Evolutionary conservation across 2,113 vertebrate genomes (phyloP), one percentile per base, ranked within the genome.

Genomic region (Cranoglanis bouderius): DNA sequence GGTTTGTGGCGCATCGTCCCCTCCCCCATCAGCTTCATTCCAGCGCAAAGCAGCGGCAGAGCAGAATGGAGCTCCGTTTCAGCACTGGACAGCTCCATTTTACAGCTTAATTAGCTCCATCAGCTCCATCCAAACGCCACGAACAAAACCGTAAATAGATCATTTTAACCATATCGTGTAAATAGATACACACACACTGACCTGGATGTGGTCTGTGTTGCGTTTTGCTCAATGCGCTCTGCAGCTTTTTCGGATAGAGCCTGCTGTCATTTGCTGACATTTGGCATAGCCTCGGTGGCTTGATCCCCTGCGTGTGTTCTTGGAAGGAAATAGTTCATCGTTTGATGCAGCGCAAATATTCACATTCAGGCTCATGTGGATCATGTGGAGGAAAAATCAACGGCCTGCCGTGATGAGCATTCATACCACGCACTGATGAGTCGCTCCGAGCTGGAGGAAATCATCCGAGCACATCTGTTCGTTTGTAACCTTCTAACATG

Each of bases 81-180:
- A 96, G 95, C 93, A 96, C 96, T 92, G 95, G 95, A 96, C 95
- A 96, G 96, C 95, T 95, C 95, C 93, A 75, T 29, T 38, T 32
- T 19, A 40, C n/a, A 6, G 29, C 40, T 85, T 70, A 85, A 85
- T 85, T 82, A 80, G 77, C n/a, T 32, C 49, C 14, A 51, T 35
- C 18, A 29, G 24, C 51, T 61, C 12, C 81, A 43, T 40, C 55
- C 53, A 26, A 21, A 21, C 4, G 16, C 46, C 5, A 14, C 12
- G 46, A 78, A 78, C 43, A 4, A 29, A 13, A 78, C 0, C 40
- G 43, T 49, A 26, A 77, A 77, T 18, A 18, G 46, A 19, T n/a
- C 21, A 16, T 53, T 49, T 53, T 53, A 80, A 53, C 77, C 6
- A 19, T 29, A 14, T 2, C 24, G 38, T 75, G 7, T 43, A 10